These are phyloP conservation scores for Oophaga sylvatica DNA, from an alignment of 2,797 vertebrate species.

Conservation along the genomic window DNA sequence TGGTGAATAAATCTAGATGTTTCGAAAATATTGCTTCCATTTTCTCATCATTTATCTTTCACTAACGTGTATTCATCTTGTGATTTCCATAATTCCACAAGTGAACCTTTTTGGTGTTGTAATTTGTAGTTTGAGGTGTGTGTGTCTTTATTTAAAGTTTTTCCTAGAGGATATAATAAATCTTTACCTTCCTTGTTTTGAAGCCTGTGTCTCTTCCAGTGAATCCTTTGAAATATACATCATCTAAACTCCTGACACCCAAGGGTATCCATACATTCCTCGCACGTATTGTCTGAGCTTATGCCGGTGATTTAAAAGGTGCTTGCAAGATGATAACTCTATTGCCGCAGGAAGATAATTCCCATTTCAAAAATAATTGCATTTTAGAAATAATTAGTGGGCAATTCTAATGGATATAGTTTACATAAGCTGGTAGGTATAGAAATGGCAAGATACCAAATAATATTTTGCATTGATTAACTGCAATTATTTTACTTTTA, in stretches of 20 bases:
- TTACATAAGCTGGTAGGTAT: constrained; percentile 73
- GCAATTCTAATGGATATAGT: constrained; percentile 73
- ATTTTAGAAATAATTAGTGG: constrained; percentile 75
- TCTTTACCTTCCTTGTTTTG: constrained; percentile 1
- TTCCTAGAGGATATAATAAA: constrained; percentile 3
- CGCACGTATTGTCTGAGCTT: constrained; percentile 67
- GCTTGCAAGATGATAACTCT: constrained; percentile 78
- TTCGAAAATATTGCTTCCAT: no score
- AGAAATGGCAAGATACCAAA: constrained; percentile 70
- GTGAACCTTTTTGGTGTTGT: no score
- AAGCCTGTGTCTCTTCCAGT: constrained; percentile 63
- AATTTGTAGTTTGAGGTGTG: neutral
- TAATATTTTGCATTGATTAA: constrained; percentile 72
- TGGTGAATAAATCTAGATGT: no score
- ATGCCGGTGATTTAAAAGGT: constrained; percentile 71
- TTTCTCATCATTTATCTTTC: no score
- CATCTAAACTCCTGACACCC: constrained; percentile 68
- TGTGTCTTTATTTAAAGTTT: neutral
- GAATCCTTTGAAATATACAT: constrained; percentile 72
- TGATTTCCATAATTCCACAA: no score
- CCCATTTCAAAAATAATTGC: constrained; percentile 71
- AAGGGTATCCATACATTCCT: constrained; percentile 68
- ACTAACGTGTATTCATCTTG: no score
- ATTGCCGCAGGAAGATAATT: constrained; percentile 74
- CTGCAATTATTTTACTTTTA: constrained; percentile 68